Evolutionary conservation across 92 coral and sea anemone genomes (phyloP).

Genomic region (Phymanthus crucifer): DNA sequence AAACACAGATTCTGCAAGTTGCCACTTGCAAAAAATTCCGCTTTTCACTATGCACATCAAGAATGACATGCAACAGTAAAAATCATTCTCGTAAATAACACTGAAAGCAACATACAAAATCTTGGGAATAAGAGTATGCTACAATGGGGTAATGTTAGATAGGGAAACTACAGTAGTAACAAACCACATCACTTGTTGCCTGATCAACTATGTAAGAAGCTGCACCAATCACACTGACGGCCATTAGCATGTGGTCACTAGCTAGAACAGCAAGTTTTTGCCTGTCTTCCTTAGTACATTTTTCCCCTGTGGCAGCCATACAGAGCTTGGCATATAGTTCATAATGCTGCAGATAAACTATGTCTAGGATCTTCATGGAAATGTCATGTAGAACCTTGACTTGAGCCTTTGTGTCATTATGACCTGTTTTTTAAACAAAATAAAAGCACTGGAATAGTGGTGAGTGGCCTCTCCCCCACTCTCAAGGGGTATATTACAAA

Average conservation of each 20-base stretch:
- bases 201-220: constrained; percentile 87
- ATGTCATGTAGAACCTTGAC: constrained; percentile 91
- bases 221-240: constrained; percentile 83
- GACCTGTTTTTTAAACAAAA: constrained; percentile 55
- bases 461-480: too few species aligned
- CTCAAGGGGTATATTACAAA: too few species aligned
- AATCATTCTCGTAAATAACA: too few species aligned
- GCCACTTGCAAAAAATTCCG: too few species aligned
- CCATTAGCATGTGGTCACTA: constrained; percentile 85
- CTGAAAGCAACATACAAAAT: too few species aligned
- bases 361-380: constrained; percentile 81
- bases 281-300: constrained; percentile 51
- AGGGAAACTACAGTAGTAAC: too few species aligned
- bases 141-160: too few species aligned
- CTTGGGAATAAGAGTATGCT: too few species aligned
- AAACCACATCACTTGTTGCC: constrained; percentile 86
- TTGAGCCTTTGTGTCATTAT: constrained; percentile 83
- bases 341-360: constrained; percentile 78
- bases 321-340: constrained; percentile 87
- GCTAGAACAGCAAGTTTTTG: constrained; percentile 81
- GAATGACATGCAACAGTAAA: background rate
- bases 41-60: too few species aligned
- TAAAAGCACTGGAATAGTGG: too few species aligned
- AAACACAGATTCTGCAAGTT: too few species aligned
- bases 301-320: constrained; percentile 91